These are phyloP conservation scores for Nebria brevicollis DNA, from an alignment of 2,888 invertebrate species.

Conservation along the genomic window DNA sequence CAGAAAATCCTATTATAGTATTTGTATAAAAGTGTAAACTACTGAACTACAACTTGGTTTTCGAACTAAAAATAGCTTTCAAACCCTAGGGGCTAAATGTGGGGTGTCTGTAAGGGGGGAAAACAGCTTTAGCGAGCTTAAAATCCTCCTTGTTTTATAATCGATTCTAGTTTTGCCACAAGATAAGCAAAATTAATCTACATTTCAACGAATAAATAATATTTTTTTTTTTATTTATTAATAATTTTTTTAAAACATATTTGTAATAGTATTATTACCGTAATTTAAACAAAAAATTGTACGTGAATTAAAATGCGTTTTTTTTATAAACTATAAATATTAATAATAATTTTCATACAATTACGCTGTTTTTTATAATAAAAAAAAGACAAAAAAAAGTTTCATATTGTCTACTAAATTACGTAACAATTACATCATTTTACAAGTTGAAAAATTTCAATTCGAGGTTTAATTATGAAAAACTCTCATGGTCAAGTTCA, in stretches of 20 bases:
- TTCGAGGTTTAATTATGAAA: not conserved
- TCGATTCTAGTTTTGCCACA: not conserved
- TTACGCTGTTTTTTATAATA: too few relatives aligned
- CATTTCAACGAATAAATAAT: not conserved
- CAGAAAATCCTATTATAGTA: not conserved
- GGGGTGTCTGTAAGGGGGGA: not conserved
- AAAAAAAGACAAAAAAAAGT: too few relatives aligned
- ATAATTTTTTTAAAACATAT: not conserved
- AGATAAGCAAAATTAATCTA: not conserved
- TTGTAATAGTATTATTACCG: too few relatives aligned
- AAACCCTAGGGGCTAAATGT: not conserved
- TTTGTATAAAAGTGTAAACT: not conserved
- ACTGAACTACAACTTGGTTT: not conserved
- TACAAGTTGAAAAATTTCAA: not conserved
- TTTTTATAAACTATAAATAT: too few relatives aligned
- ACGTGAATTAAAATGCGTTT: too few relatives aligned
- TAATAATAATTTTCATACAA: too few relatives aligned
- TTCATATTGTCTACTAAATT: not conserved
- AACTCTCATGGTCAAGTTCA: not conserved
- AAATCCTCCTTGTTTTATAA: not conserved
- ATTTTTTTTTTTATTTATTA: not conserved
- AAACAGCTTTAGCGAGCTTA: not conserved
- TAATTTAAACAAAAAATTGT: too few relatives aligned
- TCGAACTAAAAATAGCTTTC: not conserved
- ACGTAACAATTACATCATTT: not conserved